Conservation (phyloP, 2,113 vertebrate species). For the Platanista minor region DNA sequence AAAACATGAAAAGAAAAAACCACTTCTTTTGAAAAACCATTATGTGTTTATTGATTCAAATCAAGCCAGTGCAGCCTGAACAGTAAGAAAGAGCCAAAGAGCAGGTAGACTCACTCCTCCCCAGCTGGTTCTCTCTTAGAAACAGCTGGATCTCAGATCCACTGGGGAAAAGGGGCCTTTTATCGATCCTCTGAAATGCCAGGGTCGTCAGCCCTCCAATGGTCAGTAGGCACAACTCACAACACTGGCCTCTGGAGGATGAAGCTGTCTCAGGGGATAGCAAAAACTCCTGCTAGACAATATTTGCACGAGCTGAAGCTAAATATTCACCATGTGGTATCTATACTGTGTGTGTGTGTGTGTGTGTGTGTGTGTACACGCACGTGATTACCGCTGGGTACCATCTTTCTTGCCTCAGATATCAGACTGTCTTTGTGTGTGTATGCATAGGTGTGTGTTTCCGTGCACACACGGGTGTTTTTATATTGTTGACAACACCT, state of each 20-base stretch:
- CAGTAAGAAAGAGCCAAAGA: neutral
- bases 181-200: rapidly evolving
- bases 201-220: neutral
- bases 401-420: neutral
- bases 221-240: neutral
- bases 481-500: neutral
- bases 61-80: neutral
- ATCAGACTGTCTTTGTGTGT: neutral
- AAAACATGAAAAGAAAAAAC: neutral
- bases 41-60: neutral
- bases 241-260: neutral
- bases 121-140: rapidly evolving
- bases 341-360: rapidly evolving
- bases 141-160: neutral
- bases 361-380: rapidly evolving
- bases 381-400: rapidly evolving
- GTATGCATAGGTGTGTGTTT: neutral
- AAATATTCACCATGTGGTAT: neutral
- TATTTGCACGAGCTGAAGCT: rapidly evolving
- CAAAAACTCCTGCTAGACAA: neutral
- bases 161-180: neutral
- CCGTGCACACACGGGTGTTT: neutral
- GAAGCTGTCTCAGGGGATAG: rapidly evolving
- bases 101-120: neutral
- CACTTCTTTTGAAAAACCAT: neutral